A percentile compares a stretch with the other conserved stretches of the same genome.
Evolutionary conservation across 2,797 vertebrate genomes (phyloP).

Genomic region (Propithecus perrieri): DNA sequence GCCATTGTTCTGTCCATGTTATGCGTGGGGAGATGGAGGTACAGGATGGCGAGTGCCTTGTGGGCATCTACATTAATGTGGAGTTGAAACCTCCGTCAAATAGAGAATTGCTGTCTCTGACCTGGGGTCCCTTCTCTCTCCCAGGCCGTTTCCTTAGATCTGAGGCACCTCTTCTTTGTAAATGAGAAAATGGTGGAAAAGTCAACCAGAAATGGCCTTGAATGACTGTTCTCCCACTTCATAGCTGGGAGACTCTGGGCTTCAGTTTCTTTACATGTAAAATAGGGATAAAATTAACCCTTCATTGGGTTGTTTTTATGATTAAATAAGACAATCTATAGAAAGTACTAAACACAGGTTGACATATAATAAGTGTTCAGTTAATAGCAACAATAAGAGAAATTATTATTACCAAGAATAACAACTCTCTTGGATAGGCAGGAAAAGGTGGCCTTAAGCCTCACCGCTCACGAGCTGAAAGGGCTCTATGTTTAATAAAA

Average conservation of each 20-base stretch:
- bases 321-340: background rate
- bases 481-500: background rate
- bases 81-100: background rate
- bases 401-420: background rate
- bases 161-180: no score
- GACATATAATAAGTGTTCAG: background rate
- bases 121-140: background rate
- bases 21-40: background rate
- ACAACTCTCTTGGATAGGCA: background rate
- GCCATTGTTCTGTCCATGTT: no score
- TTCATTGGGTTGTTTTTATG: background rate
- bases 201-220: background rate
- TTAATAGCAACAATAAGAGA: background rate
- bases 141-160: background rate
- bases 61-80: no score
- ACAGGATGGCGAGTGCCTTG: rapidly evolving
- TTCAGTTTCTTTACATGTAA: background rate
- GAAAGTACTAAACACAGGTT: background rate
- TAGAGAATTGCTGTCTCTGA: background rate
- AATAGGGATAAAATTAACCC: background rate
- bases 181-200: background rate
- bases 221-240: background rate
- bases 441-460: background rate
- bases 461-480: background rate
- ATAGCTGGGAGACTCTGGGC: background rate